phyloP scores from a whole-genome alignment of 2,797 vertebrate species.

The Neosalanx taihuensis region DNA sequence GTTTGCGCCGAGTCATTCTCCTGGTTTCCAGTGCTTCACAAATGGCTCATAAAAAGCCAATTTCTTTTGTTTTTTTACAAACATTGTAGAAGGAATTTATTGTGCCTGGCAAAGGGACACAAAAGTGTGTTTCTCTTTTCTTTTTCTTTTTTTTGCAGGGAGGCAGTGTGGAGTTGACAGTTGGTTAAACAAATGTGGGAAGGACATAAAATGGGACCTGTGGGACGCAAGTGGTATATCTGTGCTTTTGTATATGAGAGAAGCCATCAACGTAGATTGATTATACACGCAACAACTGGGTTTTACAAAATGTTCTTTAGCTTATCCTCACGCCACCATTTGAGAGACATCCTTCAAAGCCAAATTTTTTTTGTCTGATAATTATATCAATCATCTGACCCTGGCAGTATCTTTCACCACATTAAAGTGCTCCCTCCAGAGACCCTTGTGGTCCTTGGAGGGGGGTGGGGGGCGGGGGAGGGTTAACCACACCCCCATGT shows the following conservation, averaged over 20 bases:
- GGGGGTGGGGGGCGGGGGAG: no score
- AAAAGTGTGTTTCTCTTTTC: conserved; percentile 70
- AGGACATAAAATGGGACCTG: conserved; percentile 51
- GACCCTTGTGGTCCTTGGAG: conserved; percentile 1
- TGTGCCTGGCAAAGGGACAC: conserved; percentile 76
- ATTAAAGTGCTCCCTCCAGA: conserved; percentile 31
- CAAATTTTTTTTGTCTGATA: neutral
- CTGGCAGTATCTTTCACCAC: conserved; percentile 27
- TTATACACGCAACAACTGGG: conserved; percentile 21
- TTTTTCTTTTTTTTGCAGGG: conserved; percentile 74
- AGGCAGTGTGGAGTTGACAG: conserved; percentile 76
- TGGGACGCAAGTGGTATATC: conserved; percentile 20
- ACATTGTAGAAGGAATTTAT: conserved; percentile 92
- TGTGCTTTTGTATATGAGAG: conserved; percentile 26
- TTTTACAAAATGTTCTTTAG: no score
- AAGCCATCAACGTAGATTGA: conserved; percentile 18
- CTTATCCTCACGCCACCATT: no score
- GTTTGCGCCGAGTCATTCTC: conserved; percentile 58
- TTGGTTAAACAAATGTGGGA: conserved; percentile 60
- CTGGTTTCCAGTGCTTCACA: conserved; percentile 63
- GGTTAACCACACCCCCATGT: neutral
- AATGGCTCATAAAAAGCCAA: conserved; percentile 76
- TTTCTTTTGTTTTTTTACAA: conserved; percentile 87
- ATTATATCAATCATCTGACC: conserved; percentile 23
- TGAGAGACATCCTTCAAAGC: conserved; percentile 2